Percentiles rank a stretch among this genome's conserved stretches.
These are phyloP conservation scores for Oconnorella tubifera DNA, from an alignment of 2,888 invertebrate species.

Conservation along the genomic window DNA sequence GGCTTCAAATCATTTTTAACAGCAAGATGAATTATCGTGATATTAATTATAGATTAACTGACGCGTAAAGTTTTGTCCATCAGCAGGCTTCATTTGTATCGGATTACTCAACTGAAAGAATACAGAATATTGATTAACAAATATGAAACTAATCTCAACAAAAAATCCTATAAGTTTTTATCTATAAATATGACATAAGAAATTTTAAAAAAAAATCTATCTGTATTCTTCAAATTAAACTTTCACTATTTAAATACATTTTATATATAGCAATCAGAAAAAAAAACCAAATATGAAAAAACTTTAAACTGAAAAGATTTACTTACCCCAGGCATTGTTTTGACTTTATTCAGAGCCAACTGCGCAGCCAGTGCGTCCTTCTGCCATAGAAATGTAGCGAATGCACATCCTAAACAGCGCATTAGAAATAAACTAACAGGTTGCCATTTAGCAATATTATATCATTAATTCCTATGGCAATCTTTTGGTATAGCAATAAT, in stretches of 20 bases:
- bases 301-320: neutral
- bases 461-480: no score
- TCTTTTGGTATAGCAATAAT: no score
- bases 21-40: no score
- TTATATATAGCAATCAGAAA: no score
- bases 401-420: slow-evolving; percentile 25
- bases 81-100: slow-evolving; percentile 27
- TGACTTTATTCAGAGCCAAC: slow-evolving; percentile 23
- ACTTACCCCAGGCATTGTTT: slow-evolving; percentile 23
- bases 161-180: no score
- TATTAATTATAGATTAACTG: no score
- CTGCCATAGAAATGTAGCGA: slow-evolving; percentile 20
- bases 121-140: no score
- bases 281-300: slow-evolving; percentile 3
- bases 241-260: neutral
- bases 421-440: neutral
- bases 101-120: slow-evolving; percentile 18
- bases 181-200: no score
- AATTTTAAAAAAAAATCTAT: no score
- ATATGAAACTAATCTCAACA: no score
- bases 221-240: neutral
- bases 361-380: slow-evolving; percentile 25
- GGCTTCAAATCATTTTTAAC: no score
- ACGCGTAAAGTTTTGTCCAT: slow-evolving; percentile 11
- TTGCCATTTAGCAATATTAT: neutral